phyloP scores from a whole-genome alignment of 2,888 invertebrate species.

The Hemithea aestivaria region DNA sequence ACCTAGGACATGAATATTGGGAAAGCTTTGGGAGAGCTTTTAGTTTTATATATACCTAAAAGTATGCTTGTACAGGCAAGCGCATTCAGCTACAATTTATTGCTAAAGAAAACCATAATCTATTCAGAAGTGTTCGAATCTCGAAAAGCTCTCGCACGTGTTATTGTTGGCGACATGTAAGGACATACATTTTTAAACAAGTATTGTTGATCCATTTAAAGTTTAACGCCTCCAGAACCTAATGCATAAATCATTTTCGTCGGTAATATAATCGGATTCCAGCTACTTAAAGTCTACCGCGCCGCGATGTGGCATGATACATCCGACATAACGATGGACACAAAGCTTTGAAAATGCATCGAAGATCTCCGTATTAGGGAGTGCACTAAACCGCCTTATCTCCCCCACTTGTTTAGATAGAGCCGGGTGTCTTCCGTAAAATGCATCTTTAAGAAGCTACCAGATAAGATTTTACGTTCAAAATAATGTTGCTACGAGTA shows the following conservation, averaged over 20 bases:
- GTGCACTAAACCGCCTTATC: constrained; percentile 64
- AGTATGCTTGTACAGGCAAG: background rate
- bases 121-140: background rate
- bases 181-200: too few relatives aligned
- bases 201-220: too few relatives aligned
- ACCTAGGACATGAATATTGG: constrained; percentile 20
- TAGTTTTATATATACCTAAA: constrained; percentile 20
- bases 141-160: background rate
- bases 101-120: background rate
- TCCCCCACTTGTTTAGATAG: constrained; percentile 64
- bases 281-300: constrained; percentile 16
- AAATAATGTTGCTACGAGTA: constrained; percentile 46
- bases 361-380: constrained; percentile 45
- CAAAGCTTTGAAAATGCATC: constrained; percentile 50
- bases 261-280: constrained; percentile 9
- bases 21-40: constrained; percentile 21
- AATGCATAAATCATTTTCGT: too few relatives aligned
- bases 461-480: constrained; percentile 63
- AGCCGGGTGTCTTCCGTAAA: constrained; percentile 55
- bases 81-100: constrained; percentile 2
- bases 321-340: constrained; percentile 47
- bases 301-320: constrained; percentile 30
- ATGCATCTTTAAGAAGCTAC: constrained; percentile 59
- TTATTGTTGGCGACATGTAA: too few relatives aligned
- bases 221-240: too few relatives aligned